Evolutionary conservation across 1,140 invertebrate species (phyloP).

Genomic region (Brachionus angularis): DNA sequence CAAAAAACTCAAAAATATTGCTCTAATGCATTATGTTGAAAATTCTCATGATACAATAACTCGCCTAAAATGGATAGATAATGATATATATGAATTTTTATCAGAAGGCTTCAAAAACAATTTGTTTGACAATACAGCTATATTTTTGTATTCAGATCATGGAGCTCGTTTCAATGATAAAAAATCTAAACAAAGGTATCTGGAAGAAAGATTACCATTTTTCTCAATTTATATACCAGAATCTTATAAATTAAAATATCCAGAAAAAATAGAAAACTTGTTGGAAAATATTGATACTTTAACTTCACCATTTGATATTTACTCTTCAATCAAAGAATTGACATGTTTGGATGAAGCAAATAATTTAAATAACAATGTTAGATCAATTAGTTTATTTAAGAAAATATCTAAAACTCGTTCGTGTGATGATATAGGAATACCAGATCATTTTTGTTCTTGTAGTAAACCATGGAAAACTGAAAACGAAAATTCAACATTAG

Average conservation of each 20-base stretch:
- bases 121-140: slow-evolving; percentile 47
- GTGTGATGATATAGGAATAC: slow-evolving; percentile 78
- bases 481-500: slow-evolving; percentile 52
- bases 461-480: slow-evolving; percentile 67
- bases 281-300: slow-evolving; percentile 60
- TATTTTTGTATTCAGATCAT: slow-evolving; percentile 50
- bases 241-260: background rate
- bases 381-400: slow-evolving; percentile 63
- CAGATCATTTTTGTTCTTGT: slow-evolving; percentile 90
- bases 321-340: slow-evolving; percentile 65
- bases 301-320: slow-evolving; percentile 75
- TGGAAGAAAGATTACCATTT: slow-evolving; percentile 38
- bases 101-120: slow-evolving; percentile 45
- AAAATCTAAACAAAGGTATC: slow-evolving; percentile 1
- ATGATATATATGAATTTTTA: slow-evolving; percentile 46
- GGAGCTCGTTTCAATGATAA: slow-evolving; percentile 47
- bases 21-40: slow-evolving; percentile 45
- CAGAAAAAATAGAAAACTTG: background rate
- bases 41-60: slow-evolving; percentile 47
- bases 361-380: background rate
- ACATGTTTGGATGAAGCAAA: background rate
- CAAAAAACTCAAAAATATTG: slow-evolving; percentile 53
- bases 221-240: slow-evolving; percentile 17
- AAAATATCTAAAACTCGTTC: slow-evolving; percentile 65
- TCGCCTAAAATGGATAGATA: slow-evolving; percentile 46